Base-by-base conservation (phyloP, 2,888 invertebrate species). In the Stenodera caucasica region DNA sequence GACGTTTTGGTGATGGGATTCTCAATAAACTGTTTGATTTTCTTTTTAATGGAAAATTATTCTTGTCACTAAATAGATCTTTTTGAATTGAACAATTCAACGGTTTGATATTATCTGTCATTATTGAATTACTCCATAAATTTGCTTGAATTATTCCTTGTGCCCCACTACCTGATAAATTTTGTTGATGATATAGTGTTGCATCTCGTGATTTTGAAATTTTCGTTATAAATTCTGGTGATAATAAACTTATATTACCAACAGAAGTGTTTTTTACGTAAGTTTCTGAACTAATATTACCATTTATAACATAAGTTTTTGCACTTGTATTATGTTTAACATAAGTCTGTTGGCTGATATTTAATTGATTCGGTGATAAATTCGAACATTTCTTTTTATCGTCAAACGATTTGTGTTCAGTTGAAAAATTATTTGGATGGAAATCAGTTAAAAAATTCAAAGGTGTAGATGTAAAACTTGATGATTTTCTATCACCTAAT, bases 291-390 rank as follows among this genome's bases (percentile, higher is more conserved):
- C 62, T 67, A n/a, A 60, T 52, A 58, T 65, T 61, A 49, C 15
- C 45, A 21, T 67, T 72, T 65, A 74, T 76, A 11, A 73, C 67
- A 52, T 72, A 77, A 21, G 77, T 76, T 26, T 66, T 71, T 15
- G 68, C 64, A 57, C 72, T 75, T 9, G 69, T 30, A 37, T 84
- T 83, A 6, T 65, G 69, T 72, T 84, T 85, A 6, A 83, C 82
- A 63, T 80, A 85, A 0, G 85, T 85, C 66, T 84, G 84, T 1
- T 82, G 81, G 70, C 81, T 62, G 12, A 50, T 35, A 15, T 29
- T 18, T n/a, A 23, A 29, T 35, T 29, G 29, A 49, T 45, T 14
- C 5, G 5, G 9, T 50, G 23, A 33, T 18, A 14, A 37, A 21
- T 29, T 21, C 37, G 18, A 18, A 30, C 45, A 30, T 30, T 45